Evolutionary conservation across 2,797 vertebrate genomes (phyloP), one percentile per base, ranked within the genome.

Genomic region (Lutjanus campechanus): DNA sequence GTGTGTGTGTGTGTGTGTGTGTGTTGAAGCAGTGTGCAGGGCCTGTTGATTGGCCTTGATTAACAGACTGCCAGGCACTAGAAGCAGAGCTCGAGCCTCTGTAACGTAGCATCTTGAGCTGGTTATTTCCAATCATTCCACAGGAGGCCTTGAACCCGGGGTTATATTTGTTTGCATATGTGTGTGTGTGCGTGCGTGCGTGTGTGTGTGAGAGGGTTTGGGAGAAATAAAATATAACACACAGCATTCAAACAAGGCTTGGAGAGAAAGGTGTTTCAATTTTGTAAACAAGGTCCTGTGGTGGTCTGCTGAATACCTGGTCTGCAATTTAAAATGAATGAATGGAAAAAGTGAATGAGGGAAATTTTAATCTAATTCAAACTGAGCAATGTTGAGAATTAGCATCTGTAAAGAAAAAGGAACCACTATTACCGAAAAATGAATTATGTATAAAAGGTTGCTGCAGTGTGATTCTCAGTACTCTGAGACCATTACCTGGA

Each of bases 41-140:
- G 89, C 70, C 87, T 89, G 90, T 86, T 94, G 94, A 94, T 94
- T 94, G 93, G 88, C 82, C 75, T 87, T 95, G 93, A 95, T 94
- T 93, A 92, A 91, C 85, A 85, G 87, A 88, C 91, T 81, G 73
- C 83, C 70, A 82, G 84, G 84, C 80, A 79, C 83, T 85, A 80
- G 79, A 81, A 78, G 81, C 79, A 89, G 87, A 88, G 67, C 74
- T 83, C 17, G 7, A 73, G 85, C 62, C 77, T 82, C 79, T 87
- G 69, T 86, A 81, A 83, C 76, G 64, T 67, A 56, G 90, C 94
- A 95, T 95, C 92, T 95, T 95, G 95, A 95, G 91, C 89, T 93
- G 79, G 93, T 96, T 95, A 95, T 89, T 84, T 86, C 88, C 88
- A 95, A 87, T 95, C 91, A 93, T 82, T 81, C 83, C 78, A 58